Conservation (phyloP, 2,888 invertebrate genomes). For the Deroplatys truncata region DNA sequence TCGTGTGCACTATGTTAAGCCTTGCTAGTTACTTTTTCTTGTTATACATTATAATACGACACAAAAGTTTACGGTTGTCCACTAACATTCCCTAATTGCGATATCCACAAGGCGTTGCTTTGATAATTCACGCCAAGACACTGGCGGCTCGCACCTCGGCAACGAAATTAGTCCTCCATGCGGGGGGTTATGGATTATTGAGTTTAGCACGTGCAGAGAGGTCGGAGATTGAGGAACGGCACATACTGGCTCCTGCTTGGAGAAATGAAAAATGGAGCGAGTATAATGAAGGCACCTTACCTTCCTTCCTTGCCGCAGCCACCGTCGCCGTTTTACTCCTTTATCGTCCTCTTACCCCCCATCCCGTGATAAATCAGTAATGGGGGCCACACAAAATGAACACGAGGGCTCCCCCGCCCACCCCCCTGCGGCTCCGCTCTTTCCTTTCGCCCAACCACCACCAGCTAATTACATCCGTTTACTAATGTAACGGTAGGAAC, state of each 20-base stretch:
- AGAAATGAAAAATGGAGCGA: slow-evolving; percentile 9
- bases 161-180: background rate
- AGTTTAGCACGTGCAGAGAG: background rate
- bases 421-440: background rate
- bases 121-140: background rate
- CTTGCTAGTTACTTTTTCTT: too few relatives aligned
- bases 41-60: too few relatives aligned
- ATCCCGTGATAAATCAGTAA: background rate
- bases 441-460: background rate
- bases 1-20: too few relatives aligned
- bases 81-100: too few relatives aligned
- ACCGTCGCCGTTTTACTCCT: background rate
- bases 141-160: too few relatives aligned
- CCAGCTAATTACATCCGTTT: slow-evolving; percentile 19
- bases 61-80: too few relatives aligned
- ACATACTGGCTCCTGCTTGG: background rate
- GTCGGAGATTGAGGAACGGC: background rate
- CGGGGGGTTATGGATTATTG: background rate
- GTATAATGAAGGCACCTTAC: slow-evolving; percentile 14
- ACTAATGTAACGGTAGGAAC: slow-evolving; percentile 24
- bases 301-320: background rate
- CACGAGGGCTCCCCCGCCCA: background rate
- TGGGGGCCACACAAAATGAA: slow-evolving; percentile 1
- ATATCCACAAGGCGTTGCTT: background rate
- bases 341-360: background rate